Evolutionary conservation across 2,888 invertebrate genomes (phyloP), one percentile per base, ranked within the genome.

Genomic region (Helobdella robusta): DNA sequence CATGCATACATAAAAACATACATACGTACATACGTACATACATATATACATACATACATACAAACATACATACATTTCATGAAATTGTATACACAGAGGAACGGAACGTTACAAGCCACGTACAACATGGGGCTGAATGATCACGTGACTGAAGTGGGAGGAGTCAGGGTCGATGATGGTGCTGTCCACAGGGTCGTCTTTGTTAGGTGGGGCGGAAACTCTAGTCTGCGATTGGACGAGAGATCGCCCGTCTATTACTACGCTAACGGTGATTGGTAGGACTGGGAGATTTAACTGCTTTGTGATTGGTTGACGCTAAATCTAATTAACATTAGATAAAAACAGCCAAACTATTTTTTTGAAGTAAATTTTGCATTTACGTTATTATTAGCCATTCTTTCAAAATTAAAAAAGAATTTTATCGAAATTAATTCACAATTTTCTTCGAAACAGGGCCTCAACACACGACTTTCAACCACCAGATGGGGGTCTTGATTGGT

Each of bases 101-200:
- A 91, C 74, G 94, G 94, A 2, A 90, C 91, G 75, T 85, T 94
- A 5, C 89, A 91, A 76, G 89, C 89, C 81, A 88, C 91, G 2
- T 95, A 94, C 82, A 94, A 94, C 78, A 87, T 94, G 80, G 93
- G 94, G 0, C 89, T 89, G 0, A 87, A 87, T 65, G 91, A 92
- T 75, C 87, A 91, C 76, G 90, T 91, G 0, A 83, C 94, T 32
- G 91, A 89, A 15, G 65, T 67, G 32, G 36, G 66, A 8, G 65
- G 66, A n/a, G 56, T 30, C 4, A 59, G 89, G 77, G 89, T 94
- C 5, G 92, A 92, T 75, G 94, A 95, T 75, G 91, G 91, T 71
- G 85, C 87, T 46, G 94, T 94, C 80, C 95, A 95, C 81, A 89
- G 94, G 48, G 86, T 94, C 1, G 83, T 90, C 72, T 92, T 94